Evolutionary conservation across 2,888 invertebrate species (phyloP).

Genomic region (Hypomecis atomaria): DNA sequence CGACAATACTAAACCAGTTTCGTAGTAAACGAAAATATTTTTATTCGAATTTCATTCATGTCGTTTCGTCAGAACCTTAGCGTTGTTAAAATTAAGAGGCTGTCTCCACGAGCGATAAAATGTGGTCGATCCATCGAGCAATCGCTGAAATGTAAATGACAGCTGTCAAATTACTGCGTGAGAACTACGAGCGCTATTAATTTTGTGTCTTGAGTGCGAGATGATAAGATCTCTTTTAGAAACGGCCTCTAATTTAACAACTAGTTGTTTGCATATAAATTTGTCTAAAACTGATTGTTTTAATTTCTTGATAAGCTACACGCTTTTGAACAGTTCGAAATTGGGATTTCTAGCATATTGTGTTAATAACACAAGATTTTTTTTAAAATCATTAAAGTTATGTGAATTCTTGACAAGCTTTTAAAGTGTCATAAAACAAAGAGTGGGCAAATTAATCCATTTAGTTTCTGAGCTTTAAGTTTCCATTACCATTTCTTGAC

Average conservation of each 20-base stretch:
- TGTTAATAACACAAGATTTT: conserved; percentile 13
- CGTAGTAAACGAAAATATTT: conserved; percentile 37
- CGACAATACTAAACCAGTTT: conserved; percentile 35
- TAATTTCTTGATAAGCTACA: conserved; percentile 22
- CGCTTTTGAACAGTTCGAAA: not conserved
- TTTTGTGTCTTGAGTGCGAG: not conserved
- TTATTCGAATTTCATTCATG: conserved; percentile 42
- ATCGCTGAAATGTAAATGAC: conserved; percentile 8
- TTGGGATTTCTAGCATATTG: conserved; percentile 7
- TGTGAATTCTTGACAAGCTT: conserved; percentile 17
- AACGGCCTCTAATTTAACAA: conserved; percentile 7
- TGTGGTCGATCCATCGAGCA: not conserved
- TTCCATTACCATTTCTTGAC: not conserved
- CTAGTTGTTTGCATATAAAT: conserved; percentile 24
- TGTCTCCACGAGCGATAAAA: conserved; percentile 7
- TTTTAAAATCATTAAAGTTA: conserved; percentile 6
- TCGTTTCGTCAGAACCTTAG: conserved; percentile 33
- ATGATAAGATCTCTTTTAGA: conserved; percentile 7
- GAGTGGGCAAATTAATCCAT: conserved; percentile 31
- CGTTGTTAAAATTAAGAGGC: conserved; percentile 18
- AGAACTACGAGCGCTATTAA: not conserved
- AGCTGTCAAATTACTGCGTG: conserved; percentile 5
- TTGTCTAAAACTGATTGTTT: conserved; percentile 18
- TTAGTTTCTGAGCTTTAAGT: not conserved
- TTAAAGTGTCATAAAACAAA: conserved; percentile 28